Evolutionary conservation across 1,140 invertebrate species (phyloP).

Genomic region (Anoplophora glabripennis): DNA sequence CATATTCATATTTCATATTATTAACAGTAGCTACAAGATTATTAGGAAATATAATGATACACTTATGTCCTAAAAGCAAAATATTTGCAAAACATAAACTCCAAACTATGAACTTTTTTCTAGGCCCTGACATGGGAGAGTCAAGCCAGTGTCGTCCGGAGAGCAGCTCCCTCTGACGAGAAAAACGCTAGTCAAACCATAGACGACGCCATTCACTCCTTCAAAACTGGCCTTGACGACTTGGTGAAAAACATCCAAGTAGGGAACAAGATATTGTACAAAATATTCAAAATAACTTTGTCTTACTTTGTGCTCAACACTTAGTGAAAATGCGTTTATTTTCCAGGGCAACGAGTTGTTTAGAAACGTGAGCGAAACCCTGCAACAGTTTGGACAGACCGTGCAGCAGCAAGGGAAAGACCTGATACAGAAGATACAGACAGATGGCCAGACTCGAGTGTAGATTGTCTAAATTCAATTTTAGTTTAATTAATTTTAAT

Average conservation of each 20-base stretch:
- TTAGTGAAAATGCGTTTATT: no score
- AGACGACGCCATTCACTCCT: constrained; percentile 27
- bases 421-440: constrained; percentile 27
- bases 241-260: constrained; percentile 33
- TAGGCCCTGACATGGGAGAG: constrained; percentile 4
- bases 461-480: no score
- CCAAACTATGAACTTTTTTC: no score
- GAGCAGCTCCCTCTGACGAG: constrained; percentile 20
- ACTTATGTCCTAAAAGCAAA: no score
- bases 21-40: no score
- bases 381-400: constrained; percentile 30
- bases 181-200: constrained; percentile 20
- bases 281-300: no score
- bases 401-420: constrained; percentile 30
- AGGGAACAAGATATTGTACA: not conserved
- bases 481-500: no score
- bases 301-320: no score
- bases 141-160: constrained; percentile 16
- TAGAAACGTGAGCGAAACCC: constrained; percentile 20
- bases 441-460: not conserved
- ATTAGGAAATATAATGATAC: no score
- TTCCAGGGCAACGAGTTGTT: constrained; percentile 29
- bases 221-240: constrained; percentile 33
- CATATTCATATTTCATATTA: no score
- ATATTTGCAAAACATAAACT: no score